These are phyloP conservation scores for Achatina immaculata DNA, from an alignment of 1,140 invertebrate genomes.

Conservation along the genomic window DNA sequence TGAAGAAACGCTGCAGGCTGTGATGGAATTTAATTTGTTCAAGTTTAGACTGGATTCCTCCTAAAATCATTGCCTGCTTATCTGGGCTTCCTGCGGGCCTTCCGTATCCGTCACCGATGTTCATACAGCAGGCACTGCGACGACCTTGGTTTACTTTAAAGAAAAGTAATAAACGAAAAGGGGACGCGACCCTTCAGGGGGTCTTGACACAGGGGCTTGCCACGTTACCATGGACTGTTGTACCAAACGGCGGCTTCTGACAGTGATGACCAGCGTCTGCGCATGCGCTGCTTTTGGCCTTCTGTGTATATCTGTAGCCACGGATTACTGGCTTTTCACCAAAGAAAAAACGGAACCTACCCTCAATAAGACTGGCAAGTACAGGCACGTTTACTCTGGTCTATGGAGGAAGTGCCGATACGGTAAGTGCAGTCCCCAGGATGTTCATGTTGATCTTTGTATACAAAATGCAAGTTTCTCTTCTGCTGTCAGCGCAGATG, in stretches of 20 bases:
- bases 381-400: conserved; percentile 64
- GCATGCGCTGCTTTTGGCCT: conserved; percentile 69
- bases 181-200: conserved; percentile 15
- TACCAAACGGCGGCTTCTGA: conserved; percentile 65
- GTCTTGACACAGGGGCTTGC: conserved; percentile 8
- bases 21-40: neutral
- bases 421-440: neutral
- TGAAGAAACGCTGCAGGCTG: too few species aligned
- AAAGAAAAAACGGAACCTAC: conserved; percentile 54
- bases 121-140: neutral
- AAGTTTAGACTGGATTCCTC: too few species aligned
- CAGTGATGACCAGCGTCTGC: conserved; percentile 69
- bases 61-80: neutral
- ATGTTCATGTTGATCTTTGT: too few species aligned
- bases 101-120: neutral
- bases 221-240: conserved; percentile 66
- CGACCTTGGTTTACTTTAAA: neutral
- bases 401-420: conserved; percentile 66
- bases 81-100: neutral
- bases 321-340: conserved; percentile 69
- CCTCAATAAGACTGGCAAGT: conserved; percentile 47
- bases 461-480: too few species aligned
- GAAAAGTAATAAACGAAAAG: neutral
- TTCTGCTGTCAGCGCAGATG: too few species aligned
- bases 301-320: conserved; percentile 68